Base-by-base conservation (phyloP, 1,140 invertebrate species). In the Aphaenogaster floridana region DNA sequence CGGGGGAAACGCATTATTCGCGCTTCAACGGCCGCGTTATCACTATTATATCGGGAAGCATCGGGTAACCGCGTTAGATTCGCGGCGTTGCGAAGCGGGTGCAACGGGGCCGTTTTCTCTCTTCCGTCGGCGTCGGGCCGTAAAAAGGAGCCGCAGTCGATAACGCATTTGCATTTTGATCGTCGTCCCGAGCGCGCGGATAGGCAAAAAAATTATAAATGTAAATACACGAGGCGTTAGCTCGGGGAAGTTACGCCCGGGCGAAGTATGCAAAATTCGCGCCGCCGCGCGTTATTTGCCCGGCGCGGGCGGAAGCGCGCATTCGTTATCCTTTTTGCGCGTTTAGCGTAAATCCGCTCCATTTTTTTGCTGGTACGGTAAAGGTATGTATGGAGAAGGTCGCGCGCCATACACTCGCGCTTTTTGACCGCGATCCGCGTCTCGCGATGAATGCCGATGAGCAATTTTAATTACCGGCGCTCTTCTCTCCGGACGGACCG, bases 331-430 rank as follows among this genome's bases (percentile, higher is more conserved):
- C n/a, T 48, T 81, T 72, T 59, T 83, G 54, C 39, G 80, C 54
- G 52, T 83, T 83, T 74, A 83, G 39, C 80, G 69, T 84, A 48
- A 74, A 84, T 84, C 80, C 68, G 80, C 8, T 76, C 57, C 42
- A 21, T 80, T 80, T 80, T 21, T 50, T 64, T 63, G 17, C 36
- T 2, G 66, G 13, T 13, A 13, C 6, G 21, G 21, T 21, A 13
- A 17, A 28, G 5, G 63, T 54, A 39, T 17, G 4, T 17, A 48
- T 3, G 13, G 17, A 15, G 36, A 54, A 57, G n/a, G 48, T 64
- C n/a, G 8, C 1, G n/a, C 66, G 17, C 13, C 21, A 45, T 54
- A 36, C 13, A 45, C 34, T 52, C 21, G 59, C 61, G 39, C n/a
- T 45, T 66, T 78, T 54, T 13, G 28, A 68, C 61, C 42, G 61